Evolutionary conservation across 2,113 vertebrate species (phyloP).

Genomic region (Neopipo cinnamomea): DNA sequence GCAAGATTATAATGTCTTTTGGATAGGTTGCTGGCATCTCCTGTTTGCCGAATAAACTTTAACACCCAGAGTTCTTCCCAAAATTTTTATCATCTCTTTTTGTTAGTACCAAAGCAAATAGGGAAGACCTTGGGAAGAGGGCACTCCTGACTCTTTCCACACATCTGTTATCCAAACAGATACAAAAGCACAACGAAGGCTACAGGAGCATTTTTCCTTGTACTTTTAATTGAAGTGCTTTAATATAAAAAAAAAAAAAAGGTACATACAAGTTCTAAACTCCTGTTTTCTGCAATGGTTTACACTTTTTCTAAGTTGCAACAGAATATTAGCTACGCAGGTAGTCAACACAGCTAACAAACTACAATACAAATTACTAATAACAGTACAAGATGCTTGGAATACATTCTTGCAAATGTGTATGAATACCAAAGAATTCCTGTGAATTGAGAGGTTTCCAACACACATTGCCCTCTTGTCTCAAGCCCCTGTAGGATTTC

Average conservation of each 20-base stretch:
- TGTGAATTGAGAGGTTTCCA: background rate
- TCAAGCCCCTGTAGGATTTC: background rate
- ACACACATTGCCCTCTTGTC: background rate
- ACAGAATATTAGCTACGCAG: slow-evolving; percentile 70
- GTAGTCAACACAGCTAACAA: slow-evolving; percentile 74
- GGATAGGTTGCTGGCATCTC: background rate
- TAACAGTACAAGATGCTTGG: slow-evolving; percentile 65
- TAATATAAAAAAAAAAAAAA: slow-evolving; percentile 29
- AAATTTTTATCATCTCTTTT: background rate
- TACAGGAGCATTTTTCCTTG: background rate
- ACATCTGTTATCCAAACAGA: background rate
- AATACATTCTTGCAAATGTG: slow-evolving; percentile 59
- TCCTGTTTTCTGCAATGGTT: slow-evolving; percentile 64
- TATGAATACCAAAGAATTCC: slow-evolving; percentile 42
- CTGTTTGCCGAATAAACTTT: background rate
- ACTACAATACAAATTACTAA: slow-evolving; percentile 75
- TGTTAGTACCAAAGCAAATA: background rate
- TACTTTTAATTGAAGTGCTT: slow-evolving; percentile 55
- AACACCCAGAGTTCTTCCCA: background rate
- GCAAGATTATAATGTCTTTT: background rate
- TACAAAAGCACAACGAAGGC: background rate
- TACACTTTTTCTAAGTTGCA: slow-evolving; percentile 70
- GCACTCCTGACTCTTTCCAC: background rate
- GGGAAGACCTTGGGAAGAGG: background rate
- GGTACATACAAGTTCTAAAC: slow-evolving; percentile 65